Evolutionary conservation across 2,888 invertebrate species (phyloP).

Genomic region (Gonocerus acuteangulatus): DNA sequence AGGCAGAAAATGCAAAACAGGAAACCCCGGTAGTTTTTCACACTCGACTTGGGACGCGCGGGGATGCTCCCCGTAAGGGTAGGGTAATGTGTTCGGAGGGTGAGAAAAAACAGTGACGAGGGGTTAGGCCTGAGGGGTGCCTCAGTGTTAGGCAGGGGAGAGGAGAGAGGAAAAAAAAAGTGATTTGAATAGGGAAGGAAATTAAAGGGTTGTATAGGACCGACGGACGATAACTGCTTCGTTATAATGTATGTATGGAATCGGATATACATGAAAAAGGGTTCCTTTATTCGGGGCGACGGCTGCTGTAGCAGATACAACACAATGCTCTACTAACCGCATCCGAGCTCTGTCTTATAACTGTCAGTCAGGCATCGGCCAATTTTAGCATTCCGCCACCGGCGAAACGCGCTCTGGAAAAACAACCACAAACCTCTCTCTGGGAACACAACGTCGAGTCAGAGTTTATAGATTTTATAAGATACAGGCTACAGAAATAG

Average conservation of each 20-base stretch:
- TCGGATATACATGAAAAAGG: conserved; percentile 38
- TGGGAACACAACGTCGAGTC: no score
- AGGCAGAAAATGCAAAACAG: conserved; percentile 38
- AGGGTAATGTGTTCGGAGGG: conserved; percentile 22
- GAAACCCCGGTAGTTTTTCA: conserved; percentile 37
- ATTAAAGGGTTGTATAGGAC: conserved; percentile 38
- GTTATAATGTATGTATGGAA: conserved; percentile 38
- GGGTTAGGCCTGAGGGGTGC: conserved; percentile 31
- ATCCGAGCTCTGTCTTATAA: conserved; percentile 18
- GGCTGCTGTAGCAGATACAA: background rate
- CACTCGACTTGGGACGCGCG: conserved; percentile 29
- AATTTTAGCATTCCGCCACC: background rate
- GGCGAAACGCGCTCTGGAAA: no score
- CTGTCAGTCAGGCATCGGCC: conserved; percentile 18
- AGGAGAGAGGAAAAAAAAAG: conserved; percentile 34
- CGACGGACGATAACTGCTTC: conserved; percentile 33
- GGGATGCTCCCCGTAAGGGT: background rate
- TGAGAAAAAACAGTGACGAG: conserved; percentile 34
- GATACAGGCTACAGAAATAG: no score
- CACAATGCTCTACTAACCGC: conserved; percentile 27
- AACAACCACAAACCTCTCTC: no score
- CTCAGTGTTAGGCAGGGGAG: background rate
- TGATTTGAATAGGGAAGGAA: conserved; percentile 38
- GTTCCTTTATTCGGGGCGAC: conserved; percentile 8
- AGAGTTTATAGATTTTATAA: no score